phyloP scores from a whole-genome alignment of 2,797 vertebrate species.

The Peromyscus attwateri region DNA sequence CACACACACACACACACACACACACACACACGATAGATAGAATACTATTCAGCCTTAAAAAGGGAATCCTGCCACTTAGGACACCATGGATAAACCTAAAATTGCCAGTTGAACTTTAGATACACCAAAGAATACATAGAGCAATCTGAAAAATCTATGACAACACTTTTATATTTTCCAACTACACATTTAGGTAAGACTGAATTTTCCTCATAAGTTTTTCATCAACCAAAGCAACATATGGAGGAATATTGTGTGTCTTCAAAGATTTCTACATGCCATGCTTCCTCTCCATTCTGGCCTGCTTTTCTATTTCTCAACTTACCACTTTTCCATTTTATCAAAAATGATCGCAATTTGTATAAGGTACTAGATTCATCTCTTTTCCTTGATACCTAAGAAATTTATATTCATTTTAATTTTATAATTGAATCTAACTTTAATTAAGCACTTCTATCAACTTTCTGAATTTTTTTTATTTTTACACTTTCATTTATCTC shows the following conservation, averaged over 20 bases:
- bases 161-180: not conserved
- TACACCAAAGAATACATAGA: not conserved
- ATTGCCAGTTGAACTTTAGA: not conserved
- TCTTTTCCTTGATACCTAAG: not conserved
- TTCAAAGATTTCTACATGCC: not conserved
- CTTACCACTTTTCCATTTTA: not conserved
- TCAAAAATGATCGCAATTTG: not conserved
- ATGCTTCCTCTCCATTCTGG: too few species aligned
- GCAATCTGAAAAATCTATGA: not conserved
- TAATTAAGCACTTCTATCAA: not conserved
- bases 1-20: too few species aligned
- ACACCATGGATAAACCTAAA: not conserved
- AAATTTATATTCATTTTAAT: not conserved
- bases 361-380: not conserved
- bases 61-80: not conserved
- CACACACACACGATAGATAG: not conserved
- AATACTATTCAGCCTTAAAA: not conserved
- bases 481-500: not conserved
- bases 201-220: not conserved
- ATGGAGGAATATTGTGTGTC: not conserved
- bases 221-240: not conserved
- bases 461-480: not conserved
- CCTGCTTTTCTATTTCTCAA: not conserved
- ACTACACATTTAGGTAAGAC: not conserved
- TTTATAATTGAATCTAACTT: slow-evolving; percentile 20